phyloP scores from a whole-genome alignment of 2,888 invertebrate species.

The Allolobophora icterica region DNA sequence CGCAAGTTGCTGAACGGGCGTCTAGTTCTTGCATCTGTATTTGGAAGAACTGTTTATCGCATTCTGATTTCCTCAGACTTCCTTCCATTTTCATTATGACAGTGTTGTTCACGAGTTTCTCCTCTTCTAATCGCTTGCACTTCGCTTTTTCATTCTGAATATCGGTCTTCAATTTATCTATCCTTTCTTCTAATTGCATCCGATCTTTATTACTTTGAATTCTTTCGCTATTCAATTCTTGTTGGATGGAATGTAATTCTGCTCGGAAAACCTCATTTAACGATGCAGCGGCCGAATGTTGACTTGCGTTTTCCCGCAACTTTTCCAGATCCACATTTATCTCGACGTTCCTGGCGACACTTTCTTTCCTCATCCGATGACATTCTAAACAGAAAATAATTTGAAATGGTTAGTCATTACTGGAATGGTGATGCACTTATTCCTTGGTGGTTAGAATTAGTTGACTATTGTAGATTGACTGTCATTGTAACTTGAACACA shows the following conservation, averaged over 20 bases:
- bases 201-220: background rate
- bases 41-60: background rate
- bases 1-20: background rate
- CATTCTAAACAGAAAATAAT: background rate
- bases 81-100: background rate
- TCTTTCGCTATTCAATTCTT: background rate
- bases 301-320: background rate
- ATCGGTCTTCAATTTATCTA: background rate
- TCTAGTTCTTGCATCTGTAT: background rate
- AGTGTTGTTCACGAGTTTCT: background rate
- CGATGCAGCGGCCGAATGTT: background rate
- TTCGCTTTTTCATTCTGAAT: background rate
- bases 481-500: too few species aligned
- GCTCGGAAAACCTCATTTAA: background rate
- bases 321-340: background rate
- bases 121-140: background rate
- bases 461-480: too few species aligned
- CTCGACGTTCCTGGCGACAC: background rate
- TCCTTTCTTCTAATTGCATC: background rate
- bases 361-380: background rate
- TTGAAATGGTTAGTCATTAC: too few species aligned
- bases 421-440: too few species aligned
- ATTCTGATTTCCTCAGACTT: background rate
- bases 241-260: background rate
- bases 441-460: too few species aligned